These are phyloP conservation scores for Dendroctonus ponderosae DNA, from an alignment of 1,140 invertebrate species.

Conservation along the genomic window DNA sequence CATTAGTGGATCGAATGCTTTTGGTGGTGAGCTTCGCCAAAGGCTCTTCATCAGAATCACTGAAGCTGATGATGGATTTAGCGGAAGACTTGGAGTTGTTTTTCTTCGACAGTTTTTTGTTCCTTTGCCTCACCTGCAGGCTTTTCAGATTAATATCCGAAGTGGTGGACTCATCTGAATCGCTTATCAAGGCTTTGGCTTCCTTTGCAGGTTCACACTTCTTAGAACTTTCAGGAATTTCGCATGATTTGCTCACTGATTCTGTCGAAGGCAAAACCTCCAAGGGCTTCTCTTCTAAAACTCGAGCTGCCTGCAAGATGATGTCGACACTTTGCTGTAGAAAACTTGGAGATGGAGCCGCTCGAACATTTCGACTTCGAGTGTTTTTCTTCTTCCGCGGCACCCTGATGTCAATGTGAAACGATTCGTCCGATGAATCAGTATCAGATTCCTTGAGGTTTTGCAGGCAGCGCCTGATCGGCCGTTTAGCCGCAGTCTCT, in stretches of 20 bases:
- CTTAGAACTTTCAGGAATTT: background rate
- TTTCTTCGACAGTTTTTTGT: conserved; percentile 39
- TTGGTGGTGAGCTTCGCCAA: conserved; percentile 53
- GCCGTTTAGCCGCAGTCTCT: background rate
- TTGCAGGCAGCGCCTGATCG: background rate
- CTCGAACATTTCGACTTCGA: conserved; percentile 30
- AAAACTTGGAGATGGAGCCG: background rate
- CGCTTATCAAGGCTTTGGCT: conserved; percentile 10
- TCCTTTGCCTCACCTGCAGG: conserved; percentile 27
- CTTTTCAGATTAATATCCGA: conserved; percentile 39
- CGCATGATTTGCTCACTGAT: background rate
- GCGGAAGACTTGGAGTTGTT: conserved; percentile 26
- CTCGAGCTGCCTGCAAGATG: conserved; percentile 22
- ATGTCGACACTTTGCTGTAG: conserved; percentile 26
- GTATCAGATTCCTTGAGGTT: conserved; percentile 16
- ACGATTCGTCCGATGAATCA: conserved; percentile 42
- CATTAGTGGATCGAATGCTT: conserved; percentile 12
- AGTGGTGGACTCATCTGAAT: conserved; percentile 38
- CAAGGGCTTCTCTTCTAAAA: conserved; percentile 17
- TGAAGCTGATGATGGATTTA: conserved; percentile 49
- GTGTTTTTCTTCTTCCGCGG: conserved; percentile 41
- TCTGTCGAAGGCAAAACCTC: background rate
- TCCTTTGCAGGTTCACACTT: background rate
- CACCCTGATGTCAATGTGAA: conserved; percentile 37
- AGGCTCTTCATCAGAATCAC: conserved; percentile 61